Conservation (phyloP, 2,797 vertebrate species). For the Lindbergichthys nudifrons region DNA sequence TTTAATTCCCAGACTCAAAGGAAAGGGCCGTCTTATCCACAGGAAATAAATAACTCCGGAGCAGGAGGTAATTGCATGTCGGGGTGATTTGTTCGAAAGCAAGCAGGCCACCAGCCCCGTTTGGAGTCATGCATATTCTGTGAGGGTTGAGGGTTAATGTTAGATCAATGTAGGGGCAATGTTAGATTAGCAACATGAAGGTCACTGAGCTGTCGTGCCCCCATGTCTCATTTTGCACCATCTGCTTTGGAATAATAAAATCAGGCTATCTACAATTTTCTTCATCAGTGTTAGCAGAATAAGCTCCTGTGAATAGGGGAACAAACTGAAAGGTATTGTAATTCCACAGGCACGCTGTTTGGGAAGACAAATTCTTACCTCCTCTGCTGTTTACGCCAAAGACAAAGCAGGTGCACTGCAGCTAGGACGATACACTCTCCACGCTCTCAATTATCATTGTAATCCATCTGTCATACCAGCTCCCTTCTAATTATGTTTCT, state of each 20-base stretch:
- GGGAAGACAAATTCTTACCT: constrained; percentile 66
- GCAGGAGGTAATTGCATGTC: constrained; percentile 82
- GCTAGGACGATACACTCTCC: constrained; percentile 69
- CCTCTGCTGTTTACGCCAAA: constrained; percentile 67
- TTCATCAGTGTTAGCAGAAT: constrained; percentile 51
- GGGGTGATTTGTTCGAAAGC: constrained; percentile 79
- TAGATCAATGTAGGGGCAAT: constrained; percentile 75
- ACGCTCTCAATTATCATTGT: constrained; percentile 73
- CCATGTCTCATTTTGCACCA: constrained; percentile 68
- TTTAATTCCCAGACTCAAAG: constrained; percentile 77
- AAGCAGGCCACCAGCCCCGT: constrained; percentile 61
- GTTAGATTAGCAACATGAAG: constrained; percentile 79
- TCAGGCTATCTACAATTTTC: constrained; percentile 48
- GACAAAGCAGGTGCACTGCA: constrained; percentile 74
- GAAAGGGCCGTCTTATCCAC: constrained; percentile 69
- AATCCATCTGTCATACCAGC: constrained; percentile 82
- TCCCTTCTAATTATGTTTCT: constrained; percentile 77
- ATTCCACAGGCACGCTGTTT: constrained; percentile 59
- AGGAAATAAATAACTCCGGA: constrained; percentile 72
- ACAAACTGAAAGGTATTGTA: constrained; percentile 38
- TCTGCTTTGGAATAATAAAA: constrained; percentile 79
- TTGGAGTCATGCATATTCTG: constrained; percentile 75
- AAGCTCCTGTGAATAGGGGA: constrained; percentile 15
- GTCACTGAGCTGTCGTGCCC: constrained; percentile 66
- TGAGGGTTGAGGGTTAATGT: constrained; percentile 75